Evolutionary conservation across 2,113 vertebrate genomes (phyloP), one percentile per base, ranked within the genome.

Genomic region (Pimephales promelas): DNA sequence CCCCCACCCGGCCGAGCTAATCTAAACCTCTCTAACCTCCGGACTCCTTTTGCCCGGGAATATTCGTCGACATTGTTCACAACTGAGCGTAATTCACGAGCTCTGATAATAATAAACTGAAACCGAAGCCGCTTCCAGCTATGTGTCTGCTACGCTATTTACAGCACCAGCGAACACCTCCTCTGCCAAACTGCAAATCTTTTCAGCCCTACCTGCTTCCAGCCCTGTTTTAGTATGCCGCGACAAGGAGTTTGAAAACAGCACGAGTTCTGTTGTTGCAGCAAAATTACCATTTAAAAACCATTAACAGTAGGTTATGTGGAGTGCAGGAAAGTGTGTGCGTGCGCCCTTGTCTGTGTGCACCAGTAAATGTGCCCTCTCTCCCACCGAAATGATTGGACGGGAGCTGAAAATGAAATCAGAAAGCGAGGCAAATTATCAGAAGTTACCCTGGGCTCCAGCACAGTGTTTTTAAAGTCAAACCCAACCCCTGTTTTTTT

Each of bases 281-380:
- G 79, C 47, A 78, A 72, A 86, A 87, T 84, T 82, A 87, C 62
- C 83, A 78, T 84, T 84, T 73, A 72, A 78, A 87, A 87, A 80
- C 86, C 76, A 84, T 84, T 84, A 82, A 79, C 83, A 52, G 28
- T 81, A 52, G 73, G 82, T 86, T 82, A 68, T 70, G 76, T 81
- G 43, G 56, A 85, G 82, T 74, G 52, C 54, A 61, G 64, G 40
- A 61, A 64, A 22, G 8, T 80, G 74, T 64, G 34, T 74, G 31
- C 8, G 77, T 49, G 11, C 28, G 62, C 45, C 8, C 34, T 47
- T 71, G 59, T 86, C 47, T 70, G 72, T 74, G 79, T 82, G 73
- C 56, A 80, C 34, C 57, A 83, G 68, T n/a, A 80, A 86, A 73
- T 83, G 40, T 83, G 56, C 74, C 45, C 64, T 52, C 31, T 80